Percentiles rank a stretch among this genome's conserved stretches.
phyloP scores from a whole-genome alignment of 2,113 vertebrate genomes.

The Coregonus clupeaformis region DNA sequence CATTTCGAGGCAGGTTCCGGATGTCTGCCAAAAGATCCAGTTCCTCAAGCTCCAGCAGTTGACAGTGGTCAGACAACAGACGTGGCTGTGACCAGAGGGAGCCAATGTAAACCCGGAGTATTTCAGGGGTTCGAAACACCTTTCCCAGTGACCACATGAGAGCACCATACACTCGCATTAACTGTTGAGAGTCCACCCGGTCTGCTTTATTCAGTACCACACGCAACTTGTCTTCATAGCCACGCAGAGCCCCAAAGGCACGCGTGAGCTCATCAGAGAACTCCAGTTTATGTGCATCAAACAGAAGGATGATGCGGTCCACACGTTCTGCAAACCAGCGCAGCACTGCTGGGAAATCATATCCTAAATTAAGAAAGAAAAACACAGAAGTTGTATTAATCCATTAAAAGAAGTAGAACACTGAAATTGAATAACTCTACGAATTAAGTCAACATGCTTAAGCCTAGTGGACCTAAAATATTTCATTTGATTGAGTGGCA shows the following conservation, averaged over 20 bases:
- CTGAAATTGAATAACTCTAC: no score
- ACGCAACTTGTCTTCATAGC: conserved; percentile 5
- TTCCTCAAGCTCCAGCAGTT: conserved; percentile 12
- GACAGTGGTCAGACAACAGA: conserved; percentile 4
- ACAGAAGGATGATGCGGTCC: conserved; percentile 1
- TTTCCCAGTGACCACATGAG: conserved; percentile 17
- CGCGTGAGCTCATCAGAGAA: background rate
- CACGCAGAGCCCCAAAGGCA: background rate
- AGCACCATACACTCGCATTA: conserved; percentile 4
- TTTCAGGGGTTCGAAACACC: conserved; percentile 8
- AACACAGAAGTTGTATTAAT: background rate
- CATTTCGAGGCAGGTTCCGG: conserved; percentile 8
- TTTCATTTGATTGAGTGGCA: background rate
- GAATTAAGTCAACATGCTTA: background rate
- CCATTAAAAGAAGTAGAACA: background rate
- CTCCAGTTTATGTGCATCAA: background rate
- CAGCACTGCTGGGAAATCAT: conserved; percentile 12
- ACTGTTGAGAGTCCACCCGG: background rate
- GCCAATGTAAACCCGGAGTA: conserved; percentile 6
- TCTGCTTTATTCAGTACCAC: conserved; percentile 17
- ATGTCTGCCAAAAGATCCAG: conserved; percentile 7
- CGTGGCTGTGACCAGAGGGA: conserved; percentile 14
- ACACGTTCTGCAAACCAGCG: conserved; percentile 9
- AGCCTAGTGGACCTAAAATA: background rate
- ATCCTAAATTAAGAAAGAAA: background rate